Base-by-base conservation (phyloP, 2,797 vertebrate genomes). In the Nasua narica region DNA sequence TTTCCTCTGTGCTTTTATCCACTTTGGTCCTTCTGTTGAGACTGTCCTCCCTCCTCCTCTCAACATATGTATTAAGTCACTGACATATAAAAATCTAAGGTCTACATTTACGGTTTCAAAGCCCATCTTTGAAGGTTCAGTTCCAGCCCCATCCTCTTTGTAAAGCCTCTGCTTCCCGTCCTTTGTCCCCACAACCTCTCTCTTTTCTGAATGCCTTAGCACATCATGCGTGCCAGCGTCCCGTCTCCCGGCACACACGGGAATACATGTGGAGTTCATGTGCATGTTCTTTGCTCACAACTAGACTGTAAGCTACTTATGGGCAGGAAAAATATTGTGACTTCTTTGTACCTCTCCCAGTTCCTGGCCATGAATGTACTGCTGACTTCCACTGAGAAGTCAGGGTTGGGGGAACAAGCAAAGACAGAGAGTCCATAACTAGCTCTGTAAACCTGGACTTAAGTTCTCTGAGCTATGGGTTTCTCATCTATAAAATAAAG, bases 401-500 rank as follows among this genome's bases (percentile, higher is more conserved):
- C 35, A 90, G 43, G 16, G 35, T 4, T 60, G 11, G 9, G 8
- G 32, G 4, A 16, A 56, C 12, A 40, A 29, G 35, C 29, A 14
- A 35, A 86, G 58, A 60, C 8, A 16, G 3, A 46, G 19, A 70
- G 19, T 67, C 8, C 70, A 29, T 85, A 65, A 52, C 14, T 62
- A 32, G 18, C 32, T 76, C 52, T 78, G 21, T 32, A 76, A 40
- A 0, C 67, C 19, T 23, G 54, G 21, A 12, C 32, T 52, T 40
- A 48, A 19, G 32, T 67, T 79, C 62, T 54, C 72, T 72, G 62
- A 72, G 25, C 52, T 29, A 69, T 16, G 37, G 32, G 62, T 48
- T 72, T 94, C 70, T 56, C 52, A n/a, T 50, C 27, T 62, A 15
- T 23, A 60, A 92, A 67, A 50, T n/a, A 58, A 87, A 87, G 52